Evolutionary conservation across 2,888 invertebrate species (phyloP), one percentile per base, ranked within the genome.

Genomic region (Synergus umbraculus): DNA sequence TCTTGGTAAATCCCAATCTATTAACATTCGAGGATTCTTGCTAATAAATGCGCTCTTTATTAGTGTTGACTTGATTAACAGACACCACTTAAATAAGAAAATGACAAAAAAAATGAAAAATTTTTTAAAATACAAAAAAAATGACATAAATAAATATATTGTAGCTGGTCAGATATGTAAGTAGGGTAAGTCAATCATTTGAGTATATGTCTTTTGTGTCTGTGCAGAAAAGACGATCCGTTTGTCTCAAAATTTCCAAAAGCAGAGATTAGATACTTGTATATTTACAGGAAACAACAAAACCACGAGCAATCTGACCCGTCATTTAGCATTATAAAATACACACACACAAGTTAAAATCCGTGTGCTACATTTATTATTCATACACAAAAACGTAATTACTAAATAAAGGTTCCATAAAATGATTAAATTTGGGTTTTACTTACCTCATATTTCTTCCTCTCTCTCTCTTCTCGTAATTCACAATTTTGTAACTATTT

Each of bases 51-150:
- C 84, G 88, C 85, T 88, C 89, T 89, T 87, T 87, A 87, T 88
- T 88, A 90, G 90, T 88, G 90, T 90, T 91, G 89, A 90, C 86
- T 87, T 85, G 88, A 87, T 88, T 81, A 87, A 89, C 85, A 88
- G 88, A 88, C 86, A 85, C 84, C 81, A 80, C 82, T 79, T 82
- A 85, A 85, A 84, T 76, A 82, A 78, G 81, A 82, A 82, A 85
- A 86, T 85, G 82, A 78, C 65, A 84, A 88, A 85, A 86, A 82
- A 85, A 85, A 83, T 76, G 84, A 88, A 86, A 88, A 85, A 84
- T 80, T 78, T 77, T 67, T 64, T 78, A 86, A 88, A 87, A 85
- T 65, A 73, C 64, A 22, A 83, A 85, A 87, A 87, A 84, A 86
- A 86, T 79, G 86, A 81, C 85, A 85, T 86, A 86, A 83, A 86